Base-by-base conservation (phyloP, 92 coral and sea anemone species). In the Siderastrea siderea region DNA sequence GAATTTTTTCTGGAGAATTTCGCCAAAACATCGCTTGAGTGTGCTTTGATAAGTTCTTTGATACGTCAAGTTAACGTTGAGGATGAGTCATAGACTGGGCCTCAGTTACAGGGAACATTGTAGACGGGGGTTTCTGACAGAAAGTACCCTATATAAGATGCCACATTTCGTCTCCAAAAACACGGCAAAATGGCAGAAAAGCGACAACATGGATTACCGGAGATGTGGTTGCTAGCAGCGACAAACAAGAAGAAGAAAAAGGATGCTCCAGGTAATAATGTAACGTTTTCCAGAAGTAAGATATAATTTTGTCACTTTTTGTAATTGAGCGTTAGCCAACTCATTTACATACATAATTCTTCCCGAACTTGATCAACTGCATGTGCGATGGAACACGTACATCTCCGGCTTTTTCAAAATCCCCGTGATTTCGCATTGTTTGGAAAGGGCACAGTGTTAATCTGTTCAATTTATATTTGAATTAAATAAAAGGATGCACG, bases 261-360 rank as follows among this genome's bases (percentile, higher is more conserved):
- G 83, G 83, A 79, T 79, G 84, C 10, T 43, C 15, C 84, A 79
- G 85, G 85, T 80, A 80, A 12, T 49, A 38, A 80, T 80, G 84
- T 80, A 53, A 80, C 65, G 84, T 53, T 80, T 81, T 59, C 26
- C 76, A 82, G 68, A 81, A 81, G 49, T 81, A 45, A 45, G 77
- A 68, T 45, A 51, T 46, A 68, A 81, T 68, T 81, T 81, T 59
- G 47, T 66, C 66, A 67, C 19, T 68, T 82, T 82, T 61, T 82
- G 16, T 82, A 47, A 82, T 82, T 62, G 86, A 82, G 52, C 86
- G 78, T 69, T 82, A 69, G 86, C 50, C 69, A 82, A 82, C 86
- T 82, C 78, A 82, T 82, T 82, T 69, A 82, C 86, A 81, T 81
- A 67, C 85, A 45, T 81, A 81, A 67, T 81, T 81, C 50, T 81